phyloP scores from a whole-genome alignment of 2,113 vertebrate genomes.

The Equus quagga region DNA sequence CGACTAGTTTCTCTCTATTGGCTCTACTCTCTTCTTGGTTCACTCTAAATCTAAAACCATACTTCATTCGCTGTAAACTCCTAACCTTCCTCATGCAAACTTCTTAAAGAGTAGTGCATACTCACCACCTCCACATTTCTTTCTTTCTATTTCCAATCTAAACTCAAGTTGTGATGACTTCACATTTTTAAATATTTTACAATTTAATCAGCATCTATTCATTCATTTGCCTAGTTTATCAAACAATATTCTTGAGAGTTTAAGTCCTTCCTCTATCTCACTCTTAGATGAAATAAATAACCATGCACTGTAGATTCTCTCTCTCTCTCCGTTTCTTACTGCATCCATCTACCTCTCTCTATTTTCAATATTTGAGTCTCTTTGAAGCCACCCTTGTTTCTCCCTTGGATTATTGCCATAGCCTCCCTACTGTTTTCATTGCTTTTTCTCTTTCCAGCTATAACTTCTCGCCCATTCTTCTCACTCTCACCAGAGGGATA shows the following conservation, averaged over 20 bases:
- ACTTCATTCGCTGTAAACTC: background rate
- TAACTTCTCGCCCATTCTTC: constrained; percentile 3
- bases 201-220: background rate
- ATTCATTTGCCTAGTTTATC: background rate
- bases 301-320: background rate
- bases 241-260: background rate
- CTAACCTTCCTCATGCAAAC: background rate
- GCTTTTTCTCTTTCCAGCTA: background rate
- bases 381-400: background rate
- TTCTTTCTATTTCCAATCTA: background rate
- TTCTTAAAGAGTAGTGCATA: background rate
- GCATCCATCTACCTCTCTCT: background rate
- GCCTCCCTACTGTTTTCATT: background rate
- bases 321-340: background rate
- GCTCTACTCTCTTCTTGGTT: background rate
- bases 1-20: accelerated
- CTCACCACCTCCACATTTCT: background rate
- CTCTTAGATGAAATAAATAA: background rate
- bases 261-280: background rate
- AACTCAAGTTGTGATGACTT: background rate
- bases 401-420: background rate
- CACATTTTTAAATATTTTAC: background rate
- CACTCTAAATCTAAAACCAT: background rate
- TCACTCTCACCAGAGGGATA: background rate
- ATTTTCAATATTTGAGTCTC: background rate